These are phyloP conservation scores for Benitochromis conjunctus DNA, from an alignment of 2,113 vertebrate genomes.

Conservation along the genomic window DNA sequence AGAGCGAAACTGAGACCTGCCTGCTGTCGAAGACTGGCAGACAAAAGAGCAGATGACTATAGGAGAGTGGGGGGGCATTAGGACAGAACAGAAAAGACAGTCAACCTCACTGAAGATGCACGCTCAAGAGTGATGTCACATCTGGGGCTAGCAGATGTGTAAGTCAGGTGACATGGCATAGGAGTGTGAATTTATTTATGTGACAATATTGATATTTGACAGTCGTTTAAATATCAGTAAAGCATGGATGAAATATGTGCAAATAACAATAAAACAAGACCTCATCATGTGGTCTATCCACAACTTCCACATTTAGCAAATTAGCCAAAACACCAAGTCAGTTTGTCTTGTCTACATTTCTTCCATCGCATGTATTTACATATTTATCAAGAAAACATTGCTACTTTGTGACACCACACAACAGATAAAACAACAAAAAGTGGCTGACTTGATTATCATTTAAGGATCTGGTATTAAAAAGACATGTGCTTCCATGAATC, in stretches of 20 bases:
- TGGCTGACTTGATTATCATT: neutral
- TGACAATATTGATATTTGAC: neutral
- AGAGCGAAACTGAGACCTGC: conserved; percentile 60
- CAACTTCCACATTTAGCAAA: neutral
- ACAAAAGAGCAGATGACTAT: conserved; percentile 65
- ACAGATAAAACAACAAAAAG: neutral
- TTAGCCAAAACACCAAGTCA: neutral
- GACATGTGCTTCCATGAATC: conserved; percentile 3
- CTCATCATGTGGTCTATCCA: neutral
- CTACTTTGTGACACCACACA: neutral
- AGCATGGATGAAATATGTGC: neutral
- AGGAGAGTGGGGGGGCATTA: conserved; percentile 6
- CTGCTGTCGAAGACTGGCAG: conserved; percentile 67
- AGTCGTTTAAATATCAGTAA: neutral
- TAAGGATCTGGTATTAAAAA: neutral
- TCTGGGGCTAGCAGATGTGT: neutral
- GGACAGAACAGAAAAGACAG: conserved; percentile 53
- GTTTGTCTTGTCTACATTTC: neutral
- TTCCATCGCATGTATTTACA: neutral
- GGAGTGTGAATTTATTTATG: neutral
- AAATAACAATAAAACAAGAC: neutral
- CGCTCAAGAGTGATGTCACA: neutral
- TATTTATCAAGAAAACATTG: neutral
- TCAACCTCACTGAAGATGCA: conserved; percentile 20
- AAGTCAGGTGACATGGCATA: neutral